phyloP scores from a whole-genome alignment of 2,888 invertebrate genomes.

The Incurvaria masculella region DNA sequence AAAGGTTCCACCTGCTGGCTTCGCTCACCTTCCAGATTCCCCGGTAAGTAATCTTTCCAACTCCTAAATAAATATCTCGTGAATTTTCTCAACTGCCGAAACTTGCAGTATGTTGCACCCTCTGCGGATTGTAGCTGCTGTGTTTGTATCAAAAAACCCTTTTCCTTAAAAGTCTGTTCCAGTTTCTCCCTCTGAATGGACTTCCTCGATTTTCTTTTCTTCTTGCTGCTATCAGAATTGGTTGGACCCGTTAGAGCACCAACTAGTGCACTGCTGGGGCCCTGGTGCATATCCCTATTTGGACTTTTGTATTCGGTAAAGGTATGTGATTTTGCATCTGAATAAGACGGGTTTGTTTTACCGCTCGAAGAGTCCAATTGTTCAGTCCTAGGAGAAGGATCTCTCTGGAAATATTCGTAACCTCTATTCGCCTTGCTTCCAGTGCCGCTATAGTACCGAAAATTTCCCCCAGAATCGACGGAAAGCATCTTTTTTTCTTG shows the following conservation, averaged over 20 bases:
- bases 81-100: constrained; percentile 85
- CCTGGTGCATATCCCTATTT: constrained; percentile 2
- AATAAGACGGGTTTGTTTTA: neutral
- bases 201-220: constrained; percentile 74
- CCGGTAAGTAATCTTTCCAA: constrained; percentile 91
- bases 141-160: constrained; percentile 89
- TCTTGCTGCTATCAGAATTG: constrained; percentile 46
- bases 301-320: neutral
- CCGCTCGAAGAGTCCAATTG: constrained; percentile 38
- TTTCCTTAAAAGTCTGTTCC: constrained; percentile 90
- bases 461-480: constrained; percentile 86
- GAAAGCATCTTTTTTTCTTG: constrained; percentile 92
- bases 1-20: constrained; percentile 7
- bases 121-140: constrained; percentile 91
- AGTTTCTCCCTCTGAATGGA: constrained; percentile 84
- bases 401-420: constrained; percentile 74
- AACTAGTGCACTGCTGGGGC: constrained; percentile 23
- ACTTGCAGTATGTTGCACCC: constrained; percentile 92
- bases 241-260: constrained; percentile 17
- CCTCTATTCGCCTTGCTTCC: constrained; percentile 73
- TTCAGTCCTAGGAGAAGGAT: constrained; percentile 62
- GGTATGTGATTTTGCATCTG: neutral
- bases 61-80: constrained; percentile 88
- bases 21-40: constrained; percentile 55
- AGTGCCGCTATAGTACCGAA: constrained; percentile 82